Evolutionary conservation across 2,888 invertebrate genomes (phyloP).

Genomic region (Nomada hirtipes): DNA sequence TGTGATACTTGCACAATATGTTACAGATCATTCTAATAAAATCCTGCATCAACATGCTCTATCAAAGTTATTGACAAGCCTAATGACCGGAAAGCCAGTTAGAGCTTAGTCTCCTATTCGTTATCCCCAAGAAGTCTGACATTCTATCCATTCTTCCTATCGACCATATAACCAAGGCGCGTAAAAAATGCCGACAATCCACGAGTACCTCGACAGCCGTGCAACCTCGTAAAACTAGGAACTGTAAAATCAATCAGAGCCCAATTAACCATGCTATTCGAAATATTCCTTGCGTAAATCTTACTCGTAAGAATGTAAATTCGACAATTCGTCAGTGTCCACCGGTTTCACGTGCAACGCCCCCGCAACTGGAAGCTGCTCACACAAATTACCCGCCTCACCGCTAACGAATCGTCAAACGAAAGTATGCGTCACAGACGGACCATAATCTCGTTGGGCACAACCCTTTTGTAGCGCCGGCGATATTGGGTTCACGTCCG

Average conservation of each 20-base stretch:
- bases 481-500: conserved; percentile 66
- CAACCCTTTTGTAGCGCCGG: conserved; percentile 61
- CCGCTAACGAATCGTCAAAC: neutral
- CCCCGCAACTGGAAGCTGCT: neutral
- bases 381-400: neutral
- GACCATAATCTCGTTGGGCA: neutral
- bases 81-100: conserved; percentile 28
- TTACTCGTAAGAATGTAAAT: too few relatives aligned
- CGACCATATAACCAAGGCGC: neutral
- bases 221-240: too few relatives aligned
- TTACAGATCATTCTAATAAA: conserved; percentile 18
- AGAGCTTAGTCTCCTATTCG: conserved; percentile 19
- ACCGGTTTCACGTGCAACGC: neutral
- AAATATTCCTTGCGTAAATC: too few relatives aligned
- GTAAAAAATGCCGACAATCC: neutral
- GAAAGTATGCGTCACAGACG: neutral
- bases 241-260: too few relatives aligned
- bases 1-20: conserved; percentile 5
- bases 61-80: conserved; percentile 26
- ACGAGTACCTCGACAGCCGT: neutral
- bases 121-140: conserved; percentile 1
- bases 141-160: neutral
- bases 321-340: neutral
- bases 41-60: conserved; percentile 4
- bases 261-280: too few relatives aligned